Percentiles rank a stretch among this genome's conserved stretches.
Conservation (phyloP, 2,888 invertebrate genomes). For the Agelastica alni region DNA sequence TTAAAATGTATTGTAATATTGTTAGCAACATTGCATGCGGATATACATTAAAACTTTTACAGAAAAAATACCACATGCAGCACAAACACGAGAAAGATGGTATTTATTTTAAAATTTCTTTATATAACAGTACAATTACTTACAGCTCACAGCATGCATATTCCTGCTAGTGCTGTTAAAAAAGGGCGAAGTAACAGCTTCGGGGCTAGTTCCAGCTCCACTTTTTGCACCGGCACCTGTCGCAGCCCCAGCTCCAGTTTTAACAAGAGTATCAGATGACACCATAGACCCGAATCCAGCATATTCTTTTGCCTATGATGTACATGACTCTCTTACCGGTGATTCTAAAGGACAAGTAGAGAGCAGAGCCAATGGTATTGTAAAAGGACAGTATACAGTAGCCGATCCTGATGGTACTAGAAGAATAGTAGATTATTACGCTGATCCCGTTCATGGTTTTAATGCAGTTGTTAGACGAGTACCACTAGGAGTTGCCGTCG, state of each 20-base stretch:
- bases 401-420: constrained; percentile 63
- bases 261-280: constrained; percentile 44
- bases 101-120: too few relatives aligned
- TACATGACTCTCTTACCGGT: constrained; percentile 61
- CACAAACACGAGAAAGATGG: too few relatives aligned
- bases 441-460: constrained; percentile 64
- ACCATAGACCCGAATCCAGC: constrained; percentile 61
- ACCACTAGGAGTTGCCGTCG: constrained; percentile 49
- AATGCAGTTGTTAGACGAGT: constrained; percentile 63
- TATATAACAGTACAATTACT: too few relatives aligned
- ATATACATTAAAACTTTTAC: too few relatives aligned
- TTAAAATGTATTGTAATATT: too few relatives aligned
- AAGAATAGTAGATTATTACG: constrained; percentile 62
- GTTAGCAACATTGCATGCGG: too few relatives aligned
- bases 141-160: background rate
- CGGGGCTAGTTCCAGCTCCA: constrained; percentile 19
- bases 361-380: constrained; percentile 61
- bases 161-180: constrained; percentile 48
- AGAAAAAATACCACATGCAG: too few relatives aligned
- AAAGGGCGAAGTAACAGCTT: constrained; percentile 48
- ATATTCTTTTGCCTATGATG: constrained; percentile 62
- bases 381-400: constrained; percentile 61
- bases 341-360: constrained; percentile 63
- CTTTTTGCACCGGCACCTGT: constrained; percentile 18
- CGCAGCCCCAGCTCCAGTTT: constrained; percentile 40